These are phyloP conservation scores for Pollenia griseotomentosa DNA, from an alignment of 2,888 invertebrate species.

Conservation along the genomic window DNA sequence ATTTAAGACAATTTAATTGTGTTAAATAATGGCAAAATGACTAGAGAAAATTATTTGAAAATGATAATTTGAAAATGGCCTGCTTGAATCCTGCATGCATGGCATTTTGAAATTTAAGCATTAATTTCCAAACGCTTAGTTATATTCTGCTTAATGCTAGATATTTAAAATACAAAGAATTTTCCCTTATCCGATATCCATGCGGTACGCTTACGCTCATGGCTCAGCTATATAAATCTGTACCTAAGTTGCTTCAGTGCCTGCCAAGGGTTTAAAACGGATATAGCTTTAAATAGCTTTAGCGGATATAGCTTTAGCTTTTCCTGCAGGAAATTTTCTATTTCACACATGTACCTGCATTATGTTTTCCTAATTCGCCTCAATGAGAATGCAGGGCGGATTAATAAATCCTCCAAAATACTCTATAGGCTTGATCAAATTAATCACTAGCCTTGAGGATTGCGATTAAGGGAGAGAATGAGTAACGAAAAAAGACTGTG, in stretches of 20 bases:
- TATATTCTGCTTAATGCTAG: neutral
- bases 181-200: neutral
- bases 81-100: neutral
- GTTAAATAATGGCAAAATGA: constrained; percentile 40
- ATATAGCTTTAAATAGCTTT: constrained; percentile 53
- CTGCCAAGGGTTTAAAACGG: constrained; percentile 39
- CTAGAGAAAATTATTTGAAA: constrained; percentile 26
- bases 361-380: neutral
- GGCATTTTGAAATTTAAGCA: neutral
- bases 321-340: constrained; percentile 47
- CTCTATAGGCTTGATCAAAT: constrained; percentile 40
- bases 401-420: constrained; percentile 11
- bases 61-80: neutral
- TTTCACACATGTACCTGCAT: neutral
- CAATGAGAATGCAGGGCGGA: neutral
- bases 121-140: neutral
- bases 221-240: neutral
- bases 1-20: constrained; percentile 39
- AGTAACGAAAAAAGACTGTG: neutral
- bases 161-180: neutral
- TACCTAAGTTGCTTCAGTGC: constrained; percentile 1
- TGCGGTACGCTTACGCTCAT: neutral
- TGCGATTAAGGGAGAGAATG: neutral
- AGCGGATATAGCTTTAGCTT: constrained; percentile 16
- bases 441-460: neutral